Evolutionary conservation across 1,140 invertebrate species (phyloP).

Genomic region (Cyclina sinensis): DNA sequence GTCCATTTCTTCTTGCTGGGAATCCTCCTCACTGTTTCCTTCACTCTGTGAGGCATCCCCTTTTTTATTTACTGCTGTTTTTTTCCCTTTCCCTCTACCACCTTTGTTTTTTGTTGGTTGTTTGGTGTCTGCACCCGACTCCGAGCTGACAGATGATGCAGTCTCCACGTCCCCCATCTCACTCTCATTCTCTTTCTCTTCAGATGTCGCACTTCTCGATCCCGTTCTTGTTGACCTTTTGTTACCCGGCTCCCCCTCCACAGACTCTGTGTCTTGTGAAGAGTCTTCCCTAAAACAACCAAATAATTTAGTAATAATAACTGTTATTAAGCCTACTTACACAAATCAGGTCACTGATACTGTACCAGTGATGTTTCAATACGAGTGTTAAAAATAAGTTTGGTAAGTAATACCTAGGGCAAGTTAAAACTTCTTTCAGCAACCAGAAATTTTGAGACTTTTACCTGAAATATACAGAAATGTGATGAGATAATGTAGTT

Average conservation of each 20-base stretch:
- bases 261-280: conserved; percentile 24
- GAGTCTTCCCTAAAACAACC: conserved; percentile 22
- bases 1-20: conserved; percentile 35
- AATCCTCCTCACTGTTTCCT: conserved; percentile 36
- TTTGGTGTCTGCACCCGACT: conserved; percentile 5
- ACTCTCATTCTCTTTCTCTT: conserved; percentile 21
- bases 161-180: conserved; percentile 11
- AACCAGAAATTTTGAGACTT: too few relatives aligned
- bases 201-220: neutral
- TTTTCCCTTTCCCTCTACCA: conserved; percentile 18
- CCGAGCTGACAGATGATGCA: conserved; percentile 18
- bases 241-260: neutral
- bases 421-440: too few relatives aligned
- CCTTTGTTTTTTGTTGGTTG: neutral
- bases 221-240: neutral
- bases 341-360: too few relatives aligned
- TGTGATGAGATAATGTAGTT: too few relatives aligned
- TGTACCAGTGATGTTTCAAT: too few relatives aligned
- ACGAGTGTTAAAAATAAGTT: too few relatives aligned
- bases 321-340: too few relatives aligned
- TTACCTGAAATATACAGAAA: too few relatives aligned
- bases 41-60: conserved; percentile 1
- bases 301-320: too few relatives aligned
- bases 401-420: too few relatives aligned
- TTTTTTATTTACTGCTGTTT: neutral